Conservation (phyloP, 2,113 vertebrate species). For the Amphiprion percula region DNA sequence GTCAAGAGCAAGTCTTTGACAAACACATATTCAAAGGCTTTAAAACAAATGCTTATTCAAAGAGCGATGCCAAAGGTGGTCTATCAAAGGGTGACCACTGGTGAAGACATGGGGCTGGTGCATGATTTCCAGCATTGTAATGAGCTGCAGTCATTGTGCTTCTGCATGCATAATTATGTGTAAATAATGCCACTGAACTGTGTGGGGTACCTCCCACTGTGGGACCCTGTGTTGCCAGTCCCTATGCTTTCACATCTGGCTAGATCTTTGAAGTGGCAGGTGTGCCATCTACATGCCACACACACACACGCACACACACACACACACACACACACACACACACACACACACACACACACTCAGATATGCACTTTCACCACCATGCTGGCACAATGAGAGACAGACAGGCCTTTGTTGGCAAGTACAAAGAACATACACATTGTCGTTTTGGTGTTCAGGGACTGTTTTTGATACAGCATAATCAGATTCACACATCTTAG, state of each 20-base stretch:
- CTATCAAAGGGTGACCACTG: conserved; percentile 45
- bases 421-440: conserved; percentile 56
- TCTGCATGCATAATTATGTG: conserved; percentile 64
- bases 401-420: conserved; percentile 41
- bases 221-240: conserved; percentile 46
- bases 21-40: background rate
- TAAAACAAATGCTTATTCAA: conserved; percentile 17
- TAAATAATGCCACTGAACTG: conserved; percentile 66
- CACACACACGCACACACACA: background rate
- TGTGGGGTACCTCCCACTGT: conserved; percentile 66
- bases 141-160: conserved; percentile 52
- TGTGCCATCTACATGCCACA: conserved; percentile 65
- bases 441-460: conserved; percentile 67
- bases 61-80: background rate
- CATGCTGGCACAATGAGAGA: conserved; percentile 33
- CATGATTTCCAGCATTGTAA: conserved; percentile 39
- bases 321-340: conserved; percentile 8
- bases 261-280: conserved; percentile 79
- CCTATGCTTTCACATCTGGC: conserved; percentile 66
- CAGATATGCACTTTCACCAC: background rate
- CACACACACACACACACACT: too few species aligned
- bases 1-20: too few species aligned
- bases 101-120: conserved; percentile 23
- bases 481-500: conserved; percentile 59
- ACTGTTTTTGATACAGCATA: conserved; percentile 55